phyloP scores from a whole-genome alignment of 1,140 invertebrate species.

The Dreissena rostriformis region DNA sequence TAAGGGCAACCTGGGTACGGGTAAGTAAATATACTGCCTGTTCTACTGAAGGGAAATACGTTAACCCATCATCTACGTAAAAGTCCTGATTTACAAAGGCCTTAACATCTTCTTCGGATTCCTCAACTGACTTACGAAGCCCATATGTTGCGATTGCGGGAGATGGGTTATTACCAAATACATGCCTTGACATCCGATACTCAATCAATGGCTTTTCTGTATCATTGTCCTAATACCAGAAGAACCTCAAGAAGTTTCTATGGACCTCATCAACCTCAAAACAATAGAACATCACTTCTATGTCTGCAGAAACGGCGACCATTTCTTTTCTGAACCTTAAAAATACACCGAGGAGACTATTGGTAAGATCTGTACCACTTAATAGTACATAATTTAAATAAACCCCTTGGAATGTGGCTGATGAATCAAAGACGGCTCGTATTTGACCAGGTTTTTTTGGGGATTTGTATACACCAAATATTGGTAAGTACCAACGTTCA shows the following conservation, averaged over 20 bases:
- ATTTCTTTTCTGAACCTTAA: too few species aligned
- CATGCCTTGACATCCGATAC: slow-evolving; percentile 15
- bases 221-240: slow-evolving; percentile 23
- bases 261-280: slow-evolving; percentile 25
- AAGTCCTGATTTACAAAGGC: slow-evolving; percentile 26
- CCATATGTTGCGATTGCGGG: slow-evolving; percentile 51
- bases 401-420: slow-evolving; percentile 47
- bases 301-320: too few species aligned
- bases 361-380: not conserved
- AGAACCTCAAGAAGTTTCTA: not conserved
- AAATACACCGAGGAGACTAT: too few species aligned
- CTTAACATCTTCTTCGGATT: not conserved
- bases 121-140: not conserved
- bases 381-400: slow-evolving; percentile 32
- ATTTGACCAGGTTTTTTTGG: slow-evolving; percentile 32
- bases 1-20: not conserved
- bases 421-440: too few species aligned
- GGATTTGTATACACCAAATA: slow-evolving; percentile 58
- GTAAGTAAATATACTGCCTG: not conserved
- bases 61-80: slow-evolving; percentile 43
- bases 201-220: not conserved
- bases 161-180: slow-evolving; percentile 34
- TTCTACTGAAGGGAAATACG: slow-evolving; percentile 4
- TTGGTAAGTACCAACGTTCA: slow-evolving; percentile 55
- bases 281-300: slow-evolving; percentile 53